Conservation (phyloP, 2,797 vertebrate species). For the Pangasius djambal region DNA sequence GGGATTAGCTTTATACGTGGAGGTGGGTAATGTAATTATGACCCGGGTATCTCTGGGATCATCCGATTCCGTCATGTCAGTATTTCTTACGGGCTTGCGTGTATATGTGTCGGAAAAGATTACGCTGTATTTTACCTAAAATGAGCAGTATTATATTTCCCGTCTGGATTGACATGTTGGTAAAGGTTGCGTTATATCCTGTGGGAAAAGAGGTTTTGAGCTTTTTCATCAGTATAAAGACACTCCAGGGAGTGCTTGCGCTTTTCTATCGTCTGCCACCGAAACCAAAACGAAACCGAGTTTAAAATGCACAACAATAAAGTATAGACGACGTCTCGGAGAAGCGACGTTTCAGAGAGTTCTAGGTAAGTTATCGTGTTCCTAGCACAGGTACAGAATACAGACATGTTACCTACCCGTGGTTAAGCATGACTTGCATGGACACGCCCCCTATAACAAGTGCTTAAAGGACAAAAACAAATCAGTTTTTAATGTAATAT, state of each 20-base stretch:
- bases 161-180: background rate
- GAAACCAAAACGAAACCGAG: background rate
- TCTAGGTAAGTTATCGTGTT: background rate
- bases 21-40: background rate
- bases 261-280: background rate
- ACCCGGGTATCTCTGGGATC: background rate
- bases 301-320: background rate
- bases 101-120: background rate
- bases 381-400: background rate
- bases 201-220: background rate
- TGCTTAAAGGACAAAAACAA: background rate
- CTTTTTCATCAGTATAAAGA: background rate
- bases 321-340: background rate
- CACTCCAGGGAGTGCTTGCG: too few species aligned
- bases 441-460: background rate
- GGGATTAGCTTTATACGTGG: background rate
- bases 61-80: background rate
- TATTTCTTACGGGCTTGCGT: background rate
- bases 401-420: background rate
- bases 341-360: background rate
- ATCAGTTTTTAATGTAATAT: background rate
- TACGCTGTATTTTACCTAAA: background rate
- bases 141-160: background rate
- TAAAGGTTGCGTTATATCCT: background rate
- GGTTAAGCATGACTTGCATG: background rate